Conservation (phyloP, 30 jellyfish, hydroid and myxozoan genomes). For the Pelagia noctiluca region DNA sequence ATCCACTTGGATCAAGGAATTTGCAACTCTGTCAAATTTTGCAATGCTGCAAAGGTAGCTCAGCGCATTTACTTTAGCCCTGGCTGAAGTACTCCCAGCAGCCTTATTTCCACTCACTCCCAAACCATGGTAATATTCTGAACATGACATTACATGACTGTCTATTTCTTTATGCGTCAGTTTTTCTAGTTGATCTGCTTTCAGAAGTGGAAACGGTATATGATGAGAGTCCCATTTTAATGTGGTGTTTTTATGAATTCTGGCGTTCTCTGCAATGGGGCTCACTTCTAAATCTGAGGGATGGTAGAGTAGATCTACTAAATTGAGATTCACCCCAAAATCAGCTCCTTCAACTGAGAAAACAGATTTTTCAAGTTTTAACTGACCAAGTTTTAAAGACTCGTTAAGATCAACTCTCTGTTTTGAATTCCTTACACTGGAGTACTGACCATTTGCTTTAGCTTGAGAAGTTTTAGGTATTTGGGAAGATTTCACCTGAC, state of each 20-base stretch:
- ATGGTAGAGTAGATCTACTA: constrained; percentile 84
- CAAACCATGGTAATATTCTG: constrained; percentile 3
- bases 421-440: constrained; percentile 52
- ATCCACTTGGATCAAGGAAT: constrained; percentile 60
- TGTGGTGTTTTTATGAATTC: constrained; percentile 42
- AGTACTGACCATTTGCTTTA: constrained; percentile 23
- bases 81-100: constrained; percentile 20
- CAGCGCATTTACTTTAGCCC: constrained; percentile 53
- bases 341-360: not conserved
- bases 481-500: too few relatives aligned
- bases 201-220: constrained; percentile 55
- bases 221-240: constrained; percentile 77
- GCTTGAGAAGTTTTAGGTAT: not conserved
- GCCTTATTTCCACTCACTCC: not conserved
- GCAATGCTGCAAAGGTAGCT: constrained; percentile 68
- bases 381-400: not conserved
- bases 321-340: constrained; percentile 59
- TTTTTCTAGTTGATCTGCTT: constrained; percentile 22
- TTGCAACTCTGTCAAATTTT: constrained; percentile 69
- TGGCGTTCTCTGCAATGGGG: constrained; percentile 86
- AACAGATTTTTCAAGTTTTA: not conserved
- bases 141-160: constrained; percentile 34
- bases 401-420: constrained; percentile 14
- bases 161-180: constrained; percentile 56
- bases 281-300: constrained; percentile 81